phyloP scores from a whole-genome alignment of 2,797 vertebrate genomes.

The Chaenodraco wilsoni region DNA sequence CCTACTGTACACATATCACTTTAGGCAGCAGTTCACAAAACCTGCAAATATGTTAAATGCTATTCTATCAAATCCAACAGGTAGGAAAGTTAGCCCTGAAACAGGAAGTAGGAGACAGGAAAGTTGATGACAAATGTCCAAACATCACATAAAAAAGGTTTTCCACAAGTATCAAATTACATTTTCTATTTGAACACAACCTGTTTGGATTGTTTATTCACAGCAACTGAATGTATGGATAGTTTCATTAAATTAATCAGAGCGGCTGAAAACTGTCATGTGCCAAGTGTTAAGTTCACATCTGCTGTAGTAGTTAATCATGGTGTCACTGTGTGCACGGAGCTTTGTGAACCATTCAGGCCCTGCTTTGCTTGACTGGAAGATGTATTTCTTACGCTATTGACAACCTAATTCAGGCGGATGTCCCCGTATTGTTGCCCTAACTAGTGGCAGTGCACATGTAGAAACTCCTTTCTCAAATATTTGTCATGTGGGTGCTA shows the following conservation, averaged over 20 bases:
- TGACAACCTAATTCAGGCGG: constrained; percentile 8
- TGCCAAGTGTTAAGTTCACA: constrained; percentile 10
- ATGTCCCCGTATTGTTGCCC: constrained; percentile 34
- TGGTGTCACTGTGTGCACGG: neutral
- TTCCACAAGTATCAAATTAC: neutral
- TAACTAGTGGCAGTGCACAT: neutral
- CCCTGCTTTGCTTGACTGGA: constrained; percentile 4
- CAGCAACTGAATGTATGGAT: constrained; percentile 9
- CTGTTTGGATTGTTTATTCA: neutral
- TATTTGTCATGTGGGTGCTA: constrained; percentile 76
- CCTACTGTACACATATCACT: neutral
- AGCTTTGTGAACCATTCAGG: constrained; percentile 18
- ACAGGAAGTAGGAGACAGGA: neutral
- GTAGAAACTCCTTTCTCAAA: constrained; percentile 74
- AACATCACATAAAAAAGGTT: neutral
- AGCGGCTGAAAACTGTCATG: constrained; percentile 30
- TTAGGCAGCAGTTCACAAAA: neutral
- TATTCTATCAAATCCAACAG: neutral
- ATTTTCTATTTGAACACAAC: neutral
- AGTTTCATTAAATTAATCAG: constrained; percentile 7
- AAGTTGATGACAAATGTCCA: neutral
- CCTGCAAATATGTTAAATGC: neutral
- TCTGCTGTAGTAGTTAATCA: neutral
- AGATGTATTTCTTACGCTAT: constrained; percentile 26
- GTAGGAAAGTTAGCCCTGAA: no score